Evolutionary conservation across 2,113 vertebrate species (phyloP), one percentile per base, ranked within the genome.

Genomic region (Hydropotes inermis): DNA sequence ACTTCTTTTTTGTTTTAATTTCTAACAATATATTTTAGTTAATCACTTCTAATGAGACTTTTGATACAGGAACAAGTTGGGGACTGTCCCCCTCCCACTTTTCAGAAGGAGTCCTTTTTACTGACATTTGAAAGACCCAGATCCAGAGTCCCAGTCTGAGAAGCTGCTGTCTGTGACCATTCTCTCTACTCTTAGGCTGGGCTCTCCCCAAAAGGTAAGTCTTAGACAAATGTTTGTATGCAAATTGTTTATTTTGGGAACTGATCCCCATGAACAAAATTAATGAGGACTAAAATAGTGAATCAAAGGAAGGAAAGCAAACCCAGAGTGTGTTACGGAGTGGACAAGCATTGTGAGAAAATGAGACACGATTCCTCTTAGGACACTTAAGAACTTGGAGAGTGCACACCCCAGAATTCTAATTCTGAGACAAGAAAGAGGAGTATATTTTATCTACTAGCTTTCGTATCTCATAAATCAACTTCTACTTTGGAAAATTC

Each of bases 101-200:
- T 70, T 15, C 17, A 84, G 45, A 39, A n/a, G 30, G 19, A 1
- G 30, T 25, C 4, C 12, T 91, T 45, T 6, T 52, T 13, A 33
- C 1, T n/a, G 43, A 54, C 58, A 85, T 6, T 39, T 21, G 12
- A 21, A 92, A 70, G 7, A 52, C 43, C 25, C 17, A 55, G 55
- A 47, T 39, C 33, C 15, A 94, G 54, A 92, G 54, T 36, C 12
- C 11, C 21, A 74, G 17, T 27, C 7, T 64, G 11, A 47, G 1
- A 0, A 0, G 9, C 27, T 23, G 2, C 27, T 78, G 14, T 58
- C 6, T 60, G 23, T 58, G 21, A 30, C 1, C 30, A 21, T 7
- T 83, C 28, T n/a, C 12, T 8, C 23, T 15, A 52, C 8, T n/a
- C 3, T 58, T 2, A 33, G 6, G 21, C 5, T 36, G 16, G 19